phyloP scores from a whole-genome alignment of 2,797 vertebrate species.

The Lates japonicus region DNA sequence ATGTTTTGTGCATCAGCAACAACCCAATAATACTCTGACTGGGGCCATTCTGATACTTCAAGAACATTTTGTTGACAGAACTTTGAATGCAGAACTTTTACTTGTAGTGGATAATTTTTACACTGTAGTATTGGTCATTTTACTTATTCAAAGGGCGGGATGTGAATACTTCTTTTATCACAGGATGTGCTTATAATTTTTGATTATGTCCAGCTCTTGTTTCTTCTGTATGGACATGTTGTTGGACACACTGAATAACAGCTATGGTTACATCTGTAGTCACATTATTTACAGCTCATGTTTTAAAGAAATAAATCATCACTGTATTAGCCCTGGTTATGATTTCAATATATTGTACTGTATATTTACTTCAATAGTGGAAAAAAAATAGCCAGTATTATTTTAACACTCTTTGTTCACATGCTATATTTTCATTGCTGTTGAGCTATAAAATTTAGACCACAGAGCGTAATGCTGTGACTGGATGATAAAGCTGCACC shows the following conservation, averaged over 20 bases:
- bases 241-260: background rate
- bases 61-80: background rate
- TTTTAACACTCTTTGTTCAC: background rate
- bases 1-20: background rate
- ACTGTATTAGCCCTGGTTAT: background rate
- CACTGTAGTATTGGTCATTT: background rate
- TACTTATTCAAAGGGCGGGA: background rate
- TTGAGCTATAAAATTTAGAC: background rate
- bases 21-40: background rate
- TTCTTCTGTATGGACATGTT: background rate
- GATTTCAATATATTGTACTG: background rate
- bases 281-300: background rate
- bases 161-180: background rate
- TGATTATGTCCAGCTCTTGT: background rate
- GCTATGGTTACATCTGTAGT: too few species aligned
- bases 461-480: conserved; percentile 6
- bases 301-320: background rate
- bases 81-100: background rate
- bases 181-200: background rate
- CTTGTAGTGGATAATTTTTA: background rate
- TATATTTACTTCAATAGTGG: background rate
- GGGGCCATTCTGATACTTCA: background rate
- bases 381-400: background rate
- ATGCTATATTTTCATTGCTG: background rate
- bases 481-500: conserved; percentile 40